Percentiles rank a stretch among this genome's conserved stretches.
phyloP scores from a whole-genome alignment of 2,888 invertebrate genomes.

The Apoderus coryli region DNA sequence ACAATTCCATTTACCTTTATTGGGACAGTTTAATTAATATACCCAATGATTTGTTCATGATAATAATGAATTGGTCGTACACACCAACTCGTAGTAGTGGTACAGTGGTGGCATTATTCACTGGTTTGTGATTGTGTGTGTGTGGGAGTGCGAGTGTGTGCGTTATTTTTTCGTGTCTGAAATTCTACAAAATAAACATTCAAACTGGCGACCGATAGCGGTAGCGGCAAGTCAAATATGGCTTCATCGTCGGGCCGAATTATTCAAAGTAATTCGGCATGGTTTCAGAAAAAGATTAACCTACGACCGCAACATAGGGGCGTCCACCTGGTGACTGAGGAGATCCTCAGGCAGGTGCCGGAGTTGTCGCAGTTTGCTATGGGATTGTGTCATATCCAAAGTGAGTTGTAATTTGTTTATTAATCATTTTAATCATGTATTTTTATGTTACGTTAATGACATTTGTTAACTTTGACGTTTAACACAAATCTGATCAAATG shows the following conservation, averaged over 20 bases:
- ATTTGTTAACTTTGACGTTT: no score
- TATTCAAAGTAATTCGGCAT: conserved; percentile 91
- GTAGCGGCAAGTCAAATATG: conserved; percentile 48
- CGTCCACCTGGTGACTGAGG: conserved; percentile 93
- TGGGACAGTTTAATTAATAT: no score
- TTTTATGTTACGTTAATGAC: no score
- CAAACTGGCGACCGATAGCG: conserved; percentile 35
- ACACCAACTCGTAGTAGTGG: no score
- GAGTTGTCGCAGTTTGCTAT: conserved; percentile 90
- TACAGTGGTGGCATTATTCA: conserved; percentile 26
- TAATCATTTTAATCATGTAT: no score
- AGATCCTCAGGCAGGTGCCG: conserved; percentile 87
- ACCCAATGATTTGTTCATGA: conserved; percentile 51
- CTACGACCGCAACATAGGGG: conserved; percentile 92
- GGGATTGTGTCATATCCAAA: conserved; percentile 93
- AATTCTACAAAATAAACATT: conserved; percentile 24
- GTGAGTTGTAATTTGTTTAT: no score
- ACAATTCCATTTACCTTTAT: no score
- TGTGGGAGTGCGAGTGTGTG: no score
- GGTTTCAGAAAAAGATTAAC: conserved; percentile 96
- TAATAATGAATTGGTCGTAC: conserved; percentile 49
- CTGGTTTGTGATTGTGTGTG: conserved; percentile 27
- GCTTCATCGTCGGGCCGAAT: conserved; percentile 76
- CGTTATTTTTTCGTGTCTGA: background rate
- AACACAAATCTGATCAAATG: no score